Evolutionary conservation across 2,888 invertebrate genomes (phyloP), one percentile per base, ranked within the genome.

Genomic region (Yponomeuta malinellus): DNA sequence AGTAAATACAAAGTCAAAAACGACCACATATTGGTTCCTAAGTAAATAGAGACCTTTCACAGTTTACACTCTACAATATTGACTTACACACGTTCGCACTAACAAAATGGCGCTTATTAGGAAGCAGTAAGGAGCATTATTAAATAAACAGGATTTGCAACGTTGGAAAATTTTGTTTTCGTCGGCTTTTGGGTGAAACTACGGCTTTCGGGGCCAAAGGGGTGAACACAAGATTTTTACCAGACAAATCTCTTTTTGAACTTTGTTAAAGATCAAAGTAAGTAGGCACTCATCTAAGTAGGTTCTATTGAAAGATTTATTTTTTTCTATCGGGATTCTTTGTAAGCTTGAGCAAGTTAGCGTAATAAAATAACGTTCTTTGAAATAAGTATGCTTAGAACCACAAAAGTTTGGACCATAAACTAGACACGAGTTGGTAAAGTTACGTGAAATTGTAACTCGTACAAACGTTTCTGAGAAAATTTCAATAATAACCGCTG

Each of bases 11-110:
- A 23, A 65, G 33, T 43, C 43, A 43, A 43, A 43, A 43, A 43
- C 33, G 12, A 12, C 33, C 37, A 37, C 67, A 31, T 67, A 67
- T 67, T 67, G 37, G 67, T 37, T 67, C 67, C 67, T 67, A 67
- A 67, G 43, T n/a, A 67, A 67, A 67, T 67, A 37, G n/a, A 15
- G 67, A 67, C 67, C 37, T 31, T 37, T n/a, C n/a, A 33, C 33
- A 8, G 43, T 10, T 37, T 67, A 15, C n/a, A 37, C 67, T 67
- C 37, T 29, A 67, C 67, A 31, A 67, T 67, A 67, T 67, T 43
- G 67, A 67, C 67, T 67, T 33, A 67, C 43, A 33, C 67, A 3
- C 33, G 10, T 65, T 12, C n/a, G n/a, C 37, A 2, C n/a, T 33
- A 33, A n/a, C 29, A 67, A 67, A 67, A 33, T 67, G 37, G n/a